Percentiles rank a stretch among this genome's conserved stretches.
These are phyloP conservation scores for Passer montanus DNA, from an alignment of 2,113 vertebrate genomes.

Conservation along the genomic window DNA sequence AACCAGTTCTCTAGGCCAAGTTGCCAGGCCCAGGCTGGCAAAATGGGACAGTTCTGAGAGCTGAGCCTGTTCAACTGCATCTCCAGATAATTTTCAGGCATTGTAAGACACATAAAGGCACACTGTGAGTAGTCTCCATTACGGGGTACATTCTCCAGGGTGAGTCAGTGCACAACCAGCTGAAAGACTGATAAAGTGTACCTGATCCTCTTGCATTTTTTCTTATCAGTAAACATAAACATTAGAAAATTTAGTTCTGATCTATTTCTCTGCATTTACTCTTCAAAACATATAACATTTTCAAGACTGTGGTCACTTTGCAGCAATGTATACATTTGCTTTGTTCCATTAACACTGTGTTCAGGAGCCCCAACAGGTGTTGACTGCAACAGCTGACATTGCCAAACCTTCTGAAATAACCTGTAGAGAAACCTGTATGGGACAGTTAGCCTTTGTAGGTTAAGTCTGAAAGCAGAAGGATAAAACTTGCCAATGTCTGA, in stretches of 20 bases:
- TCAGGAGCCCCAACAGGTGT: not conserved
- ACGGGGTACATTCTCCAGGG: not conserved
- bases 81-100: not conserved
- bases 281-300: not conserved
- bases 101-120: not conserved
- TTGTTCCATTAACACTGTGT: not conserved
- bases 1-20: not conserved
- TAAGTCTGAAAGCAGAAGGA: not conserved
- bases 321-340: not conserved
- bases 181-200: not conserved
- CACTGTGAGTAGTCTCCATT: not conserved
- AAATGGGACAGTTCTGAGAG: not conserved
- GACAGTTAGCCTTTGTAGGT: not conserved
- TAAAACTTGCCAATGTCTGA: not conserved
- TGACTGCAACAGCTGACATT: accelerated
- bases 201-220: not conserved
- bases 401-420: not conserved
- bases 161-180: not conserved
- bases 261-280: not conserved
- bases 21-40: not conserved
- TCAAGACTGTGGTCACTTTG: not conserved
- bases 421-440: not conserved
- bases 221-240: not conserved
- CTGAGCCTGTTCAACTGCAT: not conserved
- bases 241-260: not conserved